These are phyloP conservation scores for Rhinogobio ventralis DNA, from an alignment of 2,797 vertebrate genomes.

Conservation along the genomic window DNA sequence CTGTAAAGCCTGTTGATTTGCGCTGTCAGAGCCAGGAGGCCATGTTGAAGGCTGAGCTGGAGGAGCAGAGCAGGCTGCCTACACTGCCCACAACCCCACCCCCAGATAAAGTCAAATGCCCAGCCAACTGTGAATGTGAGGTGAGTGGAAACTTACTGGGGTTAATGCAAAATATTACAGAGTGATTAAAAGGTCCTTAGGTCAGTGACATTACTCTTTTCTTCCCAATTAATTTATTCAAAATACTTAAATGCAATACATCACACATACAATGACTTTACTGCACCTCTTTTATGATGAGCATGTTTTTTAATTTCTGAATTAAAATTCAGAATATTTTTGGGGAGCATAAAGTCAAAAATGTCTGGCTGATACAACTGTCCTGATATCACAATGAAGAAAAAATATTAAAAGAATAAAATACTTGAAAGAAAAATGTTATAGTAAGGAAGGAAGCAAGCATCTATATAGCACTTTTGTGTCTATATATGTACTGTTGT, in stretches of 20 bases:
- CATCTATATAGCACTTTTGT: neutral
- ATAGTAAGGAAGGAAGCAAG: neutral
- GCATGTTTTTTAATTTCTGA: too few species aligned
- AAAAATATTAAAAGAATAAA: neutral
- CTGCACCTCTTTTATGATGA: too few species aligned
- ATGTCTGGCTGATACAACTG: neutral
- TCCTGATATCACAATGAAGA: neutral
- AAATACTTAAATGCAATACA: neutral
- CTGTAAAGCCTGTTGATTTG: conserved; percentile 79
- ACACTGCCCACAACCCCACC: conserved; percentile 44
- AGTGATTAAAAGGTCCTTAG: neutral
- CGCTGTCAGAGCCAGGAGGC: conserved; percentile 80
- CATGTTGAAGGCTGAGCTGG: conserved; percentile 75
- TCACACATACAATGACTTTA: neutral
- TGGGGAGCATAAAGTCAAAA: neutral
- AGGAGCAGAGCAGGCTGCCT: conserved; percentile 67
- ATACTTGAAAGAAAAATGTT: neutral
- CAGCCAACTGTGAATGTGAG: conserved; percentile 82
- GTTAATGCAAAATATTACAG: neutral
- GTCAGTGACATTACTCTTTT: neutral
- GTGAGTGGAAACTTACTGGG: conserved; percentile 57
- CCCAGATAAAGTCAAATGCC: conserved; percentile 78
- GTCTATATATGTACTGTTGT: neutral
- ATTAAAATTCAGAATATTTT: neutral
- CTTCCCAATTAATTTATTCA: neutral